Base-by-base conservation (phyloP, 1,140 invertebrate genomes). In the Lutraria rhynchaena region DNA sequence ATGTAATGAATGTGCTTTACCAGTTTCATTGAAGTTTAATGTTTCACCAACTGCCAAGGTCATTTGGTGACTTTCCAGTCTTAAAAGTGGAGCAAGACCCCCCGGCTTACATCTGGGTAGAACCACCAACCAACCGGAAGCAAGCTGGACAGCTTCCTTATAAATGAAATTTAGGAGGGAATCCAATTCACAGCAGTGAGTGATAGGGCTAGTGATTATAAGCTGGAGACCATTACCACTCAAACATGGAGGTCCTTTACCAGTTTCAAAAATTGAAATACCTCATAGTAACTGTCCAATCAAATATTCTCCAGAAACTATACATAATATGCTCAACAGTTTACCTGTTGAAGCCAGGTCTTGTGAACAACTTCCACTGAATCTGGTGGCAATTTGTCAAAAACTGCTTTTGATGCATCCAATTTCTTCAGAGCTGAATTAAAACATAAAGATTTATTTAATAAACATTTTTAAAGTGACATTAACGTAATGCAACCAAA, bases 361-460 rank as follows among this genome's bases (percentile, higher is more conserved):
- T 86, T 88, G 35, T 94, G 88, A 17, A 96, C 92, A 24, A 94
- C 89, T 81, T 94, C 93, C n/a, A 96, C 93, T 3, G 95, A 93
- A 92, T 96, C 94, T 4, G 86, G 35, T 7, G 89, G 90, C 55
- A 95, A 93, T 92, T 96, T 96, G 80, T 94, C 93, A 87, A 95
- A 95, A 24, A 95, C 94, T 78, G 94, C 93, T 44, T 94, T 93
- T 24, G 96, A 95, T 75, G 95, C 95, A 86, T 95, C 94, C 37
- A 95, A 88, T 76, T 92, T 92, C 81, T 90, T 89, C 41, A 91
- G 57, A 55, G 89, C 90, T 91, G 63, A 11, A 77, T 49, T 11
- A 51, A 76, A 82, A 76, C n/a, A n/a, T n/a, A n/a, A n/a, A n/a
- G n/a, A n/a, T n/a, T n/a, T n/a, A n/a, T n/a, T n/a, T n/a, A n/a